Base-by-base conservation (phyloP, 2,888 invertebrate species). In the Hylaea fasciaria region DNA sequence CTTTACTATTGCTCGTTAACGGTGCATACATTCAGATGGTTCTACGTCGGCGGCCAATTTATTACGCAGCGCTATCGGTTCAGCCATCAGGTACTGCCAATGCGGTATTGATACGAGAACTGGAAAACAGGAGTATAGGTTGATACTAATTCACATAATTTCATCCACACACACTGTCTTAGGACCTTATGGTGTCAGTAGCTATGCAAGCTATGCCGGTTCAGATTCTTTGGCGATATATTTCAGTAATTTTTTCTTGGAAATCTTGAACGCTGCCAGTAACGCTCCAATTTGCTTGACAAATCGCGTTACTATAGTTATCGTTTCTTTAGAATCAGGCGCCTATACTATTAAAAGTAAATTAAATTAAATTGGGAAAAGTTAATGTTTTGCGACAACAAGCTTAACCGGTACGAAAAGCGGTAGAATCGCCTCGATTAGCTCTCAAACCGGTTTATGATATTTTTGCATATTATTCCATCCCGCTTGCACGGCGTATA, bases 31-130 rank as follows among this genome's bases (percentile, higher is more conserved):
- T 82, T 81, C 74, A 77, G 81, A 81, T 72, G 77, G 79, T 74
- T 77, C 76, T 76, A 76, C 76, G 80, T 84, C 80, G 74, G 77
- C 79, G 77, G 82, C 80, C 84, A 86, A 86, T 89, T 89, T 89
- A 88, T 90, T 86, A 86, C 75, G 77, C 77, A 73, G 77, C 74
- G 64, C 76, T 87, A 87, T 87, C 85, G 76, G 60, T 59, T 66
- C 71, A 72, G 77, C 76, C 80, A 87, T 88, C 87, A 79, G 50
- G 56, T 73, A 71, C 76, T 74, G 71, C 62, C 62, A 62, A 59
- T 65, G 60, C 52, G 40, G 58, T 51, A 62, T 47, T 57, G 53
- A 62, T 53, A 57, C 53, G 39, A 49, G 28, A 57, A 52, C 49
- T 50, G 32, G 41, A 16, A 16, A 45, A 39, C 57, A 46, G 53